A percentile compares a stretch with the other conserved stretches of the same genome.
Evolutionary conservation across 1,140 invertebrate species (phyloP).

Genomic region (Cotesia chilonis): DNA sequence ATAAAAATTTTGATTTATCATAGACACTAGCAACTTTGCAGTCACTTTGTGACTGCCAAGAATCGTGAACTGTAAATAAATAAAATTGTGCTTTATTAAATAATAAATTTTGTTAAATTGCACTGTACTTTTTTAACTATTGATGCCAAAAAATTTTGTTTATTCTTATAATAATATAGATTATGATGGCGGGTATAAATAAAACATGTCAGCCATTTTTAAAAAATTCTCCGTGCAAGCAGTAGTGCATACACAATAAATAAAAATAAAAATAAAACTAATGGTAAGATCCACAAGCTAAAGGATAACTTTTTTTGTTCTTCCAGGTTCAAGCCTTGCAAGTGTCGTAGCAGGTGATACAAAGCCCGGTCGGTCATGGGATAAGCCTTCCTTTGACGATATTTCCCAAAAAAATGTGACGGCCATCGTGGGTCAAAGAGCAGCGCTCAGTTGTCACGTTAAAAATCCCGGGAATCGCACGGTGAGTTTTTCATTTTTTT

Average conservation of each 20-base stretch:
- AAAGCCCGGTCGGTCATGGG: constrained; percentile 57
- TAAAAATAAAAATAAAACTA: neutral
- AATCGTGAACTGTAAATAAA: too few relatives aligned
- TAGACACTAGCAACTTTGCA: too few relatives aligned
- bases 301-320: constrained; percentile 39
- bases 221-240: too few relatives aligned
- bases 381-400: constrained; percentile 86
- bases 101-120: too few relatives aligned
- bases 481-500: constrained; percentile 69
- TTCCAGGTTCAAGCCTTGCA: constrained; percentile 57
- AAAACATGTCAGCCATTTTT: too few relatives aligned
- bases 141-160: too few relatives aligned
- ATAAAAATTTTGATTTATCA: too few relatives aligned
- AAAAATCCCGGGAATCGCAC: constrained; percentile 88
- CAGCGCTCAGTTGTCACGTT: constrained; percentile 82
- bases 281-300: neutral
- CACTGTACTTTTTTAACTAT: too few relatives aligned
- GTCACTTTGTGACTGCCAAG: too few relatives aligned
- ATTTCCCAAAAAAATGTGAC: constrained; percentile 83
- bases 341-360: constrained; percentile 53
- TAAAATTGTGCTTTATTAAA: too few relatives aligned
- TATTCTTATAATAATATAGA: too few relatives aligned
- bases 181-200: too few relatives aligned
- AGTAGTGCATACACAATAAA: neutral
- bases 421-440: constrained; percentile 83